Evolutionary conservation across 2,113 vertebrate species (phyloP).

Genomic region (Murina feae): DNA sequence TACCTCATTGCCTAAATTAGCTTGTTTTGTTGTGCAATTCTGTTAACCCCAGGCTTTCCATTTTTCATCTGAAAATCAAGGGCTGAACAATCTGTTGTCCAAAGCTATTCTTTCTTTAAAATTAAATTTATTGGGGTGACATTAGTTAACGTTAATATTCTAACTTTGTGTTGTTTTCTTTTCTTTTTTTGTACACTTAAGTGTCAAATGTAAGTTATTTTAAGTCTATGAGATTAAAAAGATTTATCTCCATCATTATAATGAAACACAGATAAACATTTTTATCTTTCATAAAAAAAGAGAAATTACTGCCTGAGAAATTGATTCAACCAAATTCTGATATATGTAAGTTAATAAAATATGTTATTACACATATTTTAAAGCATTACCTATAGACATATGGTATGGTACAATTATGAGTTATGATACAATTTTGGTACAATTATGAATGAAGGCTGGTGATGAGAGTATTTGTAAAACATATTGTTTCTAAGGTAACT

Average conservation of each 20-base stretch:
- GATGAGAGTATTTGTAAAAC: background rate
- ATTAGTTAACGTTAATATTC: background rate
- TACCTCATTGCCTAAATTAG: background rate
- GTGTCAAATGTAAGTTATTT: background rate
- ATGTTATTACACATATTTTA: background rate
- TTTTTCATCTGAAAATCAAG: background rate
- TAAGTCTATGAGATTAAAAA: background rate
- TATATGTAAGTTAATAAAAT: background rate
- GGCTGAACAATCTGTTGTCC: background rate
- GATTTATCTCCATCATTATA: background rate
- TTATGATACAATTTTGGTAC: background rate
- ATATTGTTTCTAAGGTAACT: slow-evolving; percentile 11
- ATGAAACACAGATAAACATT: background rate
- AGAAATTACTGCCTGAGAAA: background rate
- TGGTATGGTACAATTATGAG: background rate
- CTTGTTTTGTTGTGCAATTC: background rate
- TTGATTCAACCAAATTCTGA: background rate
- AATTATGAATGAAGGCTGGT: background rate
- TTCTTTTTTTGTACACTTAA: background rate
- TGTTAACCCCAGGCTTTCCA: background rate
- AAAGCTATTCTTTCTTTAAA: background rate
- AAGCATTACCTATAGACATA: background rate
- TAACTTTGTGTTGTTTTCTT: background rate
- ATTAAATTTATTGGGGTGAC: background rate
- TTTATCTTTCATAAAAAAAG: background rate